Evolutionary conservation across 2,888 invertebrate genomes (phyloP).

Genomic region (Ashinkailepas kermadecensis): DNA sequence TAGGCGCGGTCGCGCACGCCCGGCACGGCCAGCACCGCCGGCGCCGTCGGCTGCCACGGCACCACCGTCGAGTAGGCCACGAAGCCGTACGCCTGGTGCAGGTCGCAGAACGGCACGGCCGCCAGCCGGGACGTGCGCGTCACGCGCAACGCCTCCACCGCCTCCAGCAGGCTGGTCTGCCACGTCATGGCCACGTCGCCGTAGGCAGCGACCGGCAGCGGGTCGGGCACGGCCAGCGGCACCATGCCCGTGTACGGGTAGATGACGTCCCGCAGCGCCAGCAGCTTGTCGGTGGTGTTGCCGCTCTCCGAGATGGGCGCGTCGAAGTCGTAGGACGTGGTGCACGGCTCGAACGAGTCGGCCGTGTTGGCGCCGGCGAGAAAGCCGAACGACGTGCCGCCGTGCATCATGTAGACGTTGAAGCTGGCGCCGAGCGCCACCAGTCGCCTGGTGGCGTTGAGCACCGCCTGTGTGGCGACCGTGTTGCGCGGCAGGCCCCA

Average conservation of each 20-base stretch:
- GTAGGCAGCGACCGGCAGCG: conserved; percentile 37
- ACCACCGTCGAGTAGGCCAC: neutral
- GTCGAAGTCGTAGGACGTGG: conserved; percentile 42
- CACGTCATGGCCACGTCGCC: conserved; percentile 1
- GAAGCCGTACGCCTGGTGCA: conserved; percentile 5
- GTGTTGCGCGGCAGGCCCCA: conserved; percentile 64
- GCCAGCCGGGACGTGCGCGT: neutral
- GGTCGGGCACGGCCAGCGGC: neutral
- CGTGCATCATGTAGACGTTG: conserved; percentile 86
- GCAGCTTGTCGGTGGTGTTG: conserved; percentile 44
- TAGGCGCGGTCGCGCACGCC: conserved; percentile 60
- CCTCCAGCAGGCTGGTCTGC: conserved; percentile 11
- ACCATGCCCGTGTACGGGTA: conserved; percentile 22
- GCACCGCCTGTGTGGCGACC: conserved; percentile 43
- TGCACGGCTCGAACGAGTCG: conserved; percentile 18
- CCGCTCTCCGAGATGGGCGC: conserved; percentile 45
- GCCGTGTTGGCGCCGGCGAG: conserved; percentile 24
- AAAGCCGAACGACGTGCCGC: conserved; percentile 46
- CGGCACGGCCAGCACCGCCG: conserved; percentile 47
- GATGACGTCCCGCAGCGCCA: conserved; percentile 35
- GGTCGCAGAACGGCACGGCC: conserved; percentile 16
- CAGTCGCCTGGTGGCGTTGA: conserved; percentile 37
- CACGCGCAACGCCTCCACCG: conserved; percentile 17
- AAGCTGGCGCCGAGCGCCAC: conserved; percentile 50
- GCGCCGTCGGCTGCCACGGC: conserved; percentile 36